Percentiles rank a stretch among this genome's conserved stretches.
These are phyloP conservation scores for Mechanitis mazaeus DNA, from an alignment of 2,888 invertebrate species.

Conservation along the genomic window DNA sequence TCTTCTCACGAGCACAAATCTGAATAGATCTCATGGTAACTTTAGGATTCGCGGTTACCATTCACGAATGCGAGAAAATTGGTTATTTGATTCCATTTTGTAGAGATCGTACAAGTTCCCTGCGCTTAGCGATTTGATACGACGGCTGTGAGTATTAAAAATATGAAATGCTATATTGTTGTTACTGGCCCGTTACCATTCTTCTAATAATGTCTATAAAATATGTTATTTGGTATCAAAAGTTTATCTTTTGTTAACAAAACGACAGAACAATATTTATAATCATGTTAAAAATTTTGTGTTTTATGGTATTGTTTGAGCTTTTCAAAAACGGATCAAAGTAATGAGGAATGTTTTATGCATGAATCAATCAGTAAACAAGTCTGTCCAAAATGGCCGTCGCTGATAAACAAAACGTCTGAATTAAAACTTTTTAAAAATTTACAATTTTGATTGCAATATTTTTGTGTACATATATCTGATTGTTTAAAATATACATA, in stretches of 20 bases:
- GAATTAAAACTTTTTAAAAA: slow-evolving; percentile 21
- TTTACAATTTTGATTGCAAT: slow-evolving; percentile 19
- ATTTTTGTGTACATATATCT: slow-evolving; percentile 22
- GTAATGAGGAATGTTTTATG: slow-evolving; percentile 29
- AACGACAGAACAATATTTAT: too few relatives aligned
- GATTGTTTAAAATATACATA: slow-evolving; percentile 24
- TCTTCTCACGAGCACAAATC: slow-evolving; percentile 67
- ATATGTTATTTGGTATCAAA: too few relatives aligned
- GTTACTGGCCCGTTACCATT: background rate
- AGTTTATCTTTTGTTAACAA: too few relatives aligned
- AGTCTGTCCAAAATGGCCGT: slow-evolving; percentile 25
- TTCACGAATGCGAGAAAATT: slow-evolving; percentile 60
- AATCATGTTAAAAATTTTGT: too few relatives aligned
- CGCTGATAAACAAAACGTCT: slow-evolving; percentile 27
- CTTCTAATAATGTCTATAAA: too few relatives aligned
- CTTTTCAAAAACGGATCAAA: slow-evolving; percentile 12
- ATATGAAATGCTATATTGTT: background rate
- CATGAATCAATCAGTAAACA: slow-evolving; percentile 29
- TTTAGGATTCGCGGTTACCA: slow-evolving; percentile 50
- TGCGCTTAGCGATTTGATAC: slow-evolving; percentile 29
- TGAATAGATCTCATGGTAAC: slow-evolving; percentile 48
- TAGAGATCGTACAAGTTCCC: slow-evolving; percentile 42
- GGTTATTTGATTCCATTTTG: slow-evolving; percentile 56
- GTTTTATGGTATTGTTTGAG: too few relatives aligned
- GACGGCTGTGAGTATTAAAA: background rate